A percentile compares a stretch with the other conserved stretches of the same genome.
phyloP scores from a whole-genome alignment of 2,888 invertebrate genomes.

The Caradrina clavipalpis region DNA sequence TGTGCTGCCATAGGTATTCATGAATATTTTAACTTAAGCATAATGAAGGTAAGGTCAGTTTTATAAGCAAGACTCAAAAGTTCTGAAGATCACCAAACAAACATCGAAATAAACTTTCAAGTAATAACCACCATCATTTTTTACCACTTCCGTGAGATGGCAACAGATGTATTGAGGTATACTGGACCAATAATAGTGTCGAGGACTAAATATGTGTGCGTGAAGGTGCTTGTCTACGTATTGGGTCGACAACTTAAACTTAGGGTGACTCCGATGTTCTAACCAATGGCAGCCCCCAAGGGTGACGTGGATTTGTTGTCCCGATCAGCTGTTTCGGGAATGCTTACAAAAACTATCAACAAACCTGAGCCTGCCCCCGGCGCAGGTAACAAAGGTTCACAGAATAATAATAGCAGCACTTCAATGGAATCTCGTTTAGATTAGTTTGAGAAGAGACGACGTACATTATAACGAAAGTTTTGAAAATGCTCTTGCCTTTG shows the following conservation, averaged over 20 bases:
- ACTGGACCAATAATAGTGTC: constrained; percentile 41
- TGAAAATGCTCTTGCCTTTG: constrained; percentile 29
- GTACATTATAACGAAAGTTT: constrained; percentile 25
- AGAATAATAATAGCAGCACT: constrained; percentile 65
- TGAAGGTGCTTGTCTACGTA: constrained; percentile 36
- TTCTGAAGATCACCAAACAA: constrained; percentile 1
- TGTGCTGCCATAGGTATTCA: not conserved
- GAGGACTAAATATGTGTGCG: constrained; percentile 20
- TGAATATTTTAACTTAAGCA: not conserved
- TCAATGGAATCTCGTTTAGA: constrained; percentile 59
- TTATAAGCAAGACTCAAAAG: not conserved
- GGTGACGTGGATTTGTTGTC: constrained; percentile 79
- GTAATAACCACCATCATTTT: constrained; percentile 31
- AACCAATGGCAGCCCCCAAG: constrained; percentile 70
- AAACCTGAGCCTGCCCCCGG: constrained; percentile 71
- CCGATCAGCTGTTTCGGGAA: constrained; percentile 86
- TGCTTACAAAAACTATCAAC: constrained; percentile 83
- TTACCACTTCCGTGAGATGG: constrained; percentile 50
- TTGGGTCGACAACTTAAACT: constrained; percentile 38
- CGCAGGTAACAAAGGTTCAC: constrained; percentile 78
- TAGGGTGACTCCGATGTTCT: constrained; percentile 67
- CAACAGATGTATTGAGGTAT: constrained; percentile 46
- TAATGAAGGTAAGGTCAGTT: not conserved
- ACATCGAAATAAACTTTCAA: constrained; percentile 24
- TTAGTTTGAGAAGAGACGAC: constrained; percentile 29